Percentiles rank a stretch among this genome's conserved stretches.
Evolutionary conservation across 1,140 invertebrate genomes (phyloP).

Genomic region (Patella vulgata): DNA sequence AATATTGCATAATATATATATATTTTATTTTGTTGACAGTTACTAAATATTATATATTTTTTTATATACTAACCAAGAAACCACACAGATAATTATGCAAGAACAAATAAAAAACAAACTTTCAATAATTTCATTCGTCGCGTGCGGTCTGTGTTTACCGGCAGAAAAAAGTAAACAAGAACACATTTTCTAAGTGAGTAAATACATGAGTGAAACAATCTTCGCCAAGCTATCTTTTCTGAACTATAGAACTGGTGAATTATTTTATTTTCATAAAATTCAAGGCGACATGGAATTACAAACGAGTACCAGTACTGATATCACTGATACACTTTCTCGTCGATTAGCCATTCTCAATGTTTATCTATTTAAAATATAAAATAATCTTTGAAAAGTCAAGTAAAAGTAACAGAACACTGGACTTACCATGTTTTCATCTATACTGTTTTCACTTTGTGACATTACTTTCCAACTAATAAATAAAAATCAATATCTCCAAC

Average conservation of each 20-base stretch:
- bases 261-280: too few relatives aligned
- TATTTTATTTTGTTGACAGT: background rate
- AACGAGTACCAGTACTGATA: too few relatives aligned
- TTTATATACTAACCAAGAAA: too few relatives aligned
- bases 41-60: conserved; percentile 1
- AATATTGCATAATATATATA: background rate
- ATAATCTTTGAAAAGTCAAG: background rate
- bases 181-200: background rate
- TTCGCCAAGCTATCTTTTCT: too few relatives aligned
- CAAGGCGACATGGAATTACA: too few relatives aligned
- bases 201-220: too few relatives aligned
- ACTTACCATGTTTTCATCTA: conserved; percentile 73
- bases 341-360: conserved; percentile 1
- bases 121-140: too few relatives aligned
- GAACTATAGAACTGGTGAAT: too few relatives aligned
- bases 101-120: too few relatives aligned
- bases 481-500: background rate
- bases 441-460: conserved; percentile 78
- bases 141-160: background rate
- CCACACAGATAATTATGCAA: too few relatives aligned
- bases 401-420: conserved; percentile 14
- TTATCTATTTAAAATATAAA: background rate
- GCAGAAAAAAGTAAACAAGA: conserved; percentile 2
- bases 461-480: conserved; percentile 20
- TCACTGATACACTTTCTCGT: too few relatives aligned